Conservation (phyloP, 2,797 vertebrate species). For the Sebastes itinus region DNA sequence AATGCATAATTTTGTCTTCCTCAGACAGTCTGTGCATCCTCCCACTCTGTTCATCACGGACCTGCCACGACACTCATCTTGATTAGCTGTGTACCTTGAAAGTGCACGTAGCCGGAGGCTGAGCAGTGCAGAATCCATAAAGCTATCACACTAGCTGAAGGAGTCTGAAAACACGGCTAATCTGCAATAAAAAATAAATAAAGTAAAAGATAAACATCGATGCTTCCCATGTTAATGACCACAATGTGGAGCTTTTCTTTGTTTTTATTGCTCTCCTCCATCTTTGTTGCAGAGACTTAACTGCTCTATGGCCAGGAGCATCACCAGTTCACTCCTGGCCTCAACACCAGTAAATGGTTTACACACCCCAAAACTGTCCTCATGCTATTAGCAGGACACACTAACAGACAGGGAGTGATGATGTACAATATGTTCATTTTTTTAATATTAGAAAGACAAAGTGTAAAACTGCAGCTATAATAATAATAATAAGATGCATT, state of each 20-base stretch:
- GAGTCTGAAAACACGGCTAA: constrained; percentile 5
- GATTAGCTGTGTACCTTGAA: constrained; percentile 55
- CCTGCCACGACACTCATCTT: constrained; percentile 38
- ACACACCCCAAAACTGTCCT: not conserved
- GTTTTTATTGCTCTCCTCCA: constrained; percentile 13
- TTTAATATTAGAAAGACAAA: not conserved
- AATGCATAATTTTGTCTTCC: not conserved
- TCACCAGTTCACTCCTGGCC: not conserved
- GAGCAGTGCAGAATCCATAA: constrained; percentile 30
- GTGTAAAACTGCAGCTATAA: not conserved
- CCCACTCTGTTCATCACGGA: not conserved
- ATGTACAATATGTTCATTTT: not conserved
- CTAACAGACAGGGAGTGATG: not conserved
- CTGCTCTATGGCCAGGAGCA: not conserved
- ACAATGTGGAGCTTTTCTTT: constrained; percentile 4
- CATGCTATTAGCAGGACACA: not conserved
- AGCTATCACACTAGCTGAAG: not conserved
- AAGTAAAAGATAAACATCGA: constrained; percentile 9
- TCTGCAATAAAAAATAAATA: constrained; percentile 25
- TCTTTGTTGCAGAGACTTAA: not conserved
- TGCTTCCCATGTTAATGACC: constrained; percentile 21
- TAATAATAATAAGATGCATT: not conserved
- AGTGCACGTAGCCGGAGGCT: constrained; percentile 20
- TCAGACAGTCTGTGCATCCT: constrained; percentile 17
- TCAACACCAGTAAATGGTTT: not conserved